Evolutionary conservation across 2,888 invertebrate genomes (phyloP).

Genomic region (Drosophila kuntzei): DNA sequence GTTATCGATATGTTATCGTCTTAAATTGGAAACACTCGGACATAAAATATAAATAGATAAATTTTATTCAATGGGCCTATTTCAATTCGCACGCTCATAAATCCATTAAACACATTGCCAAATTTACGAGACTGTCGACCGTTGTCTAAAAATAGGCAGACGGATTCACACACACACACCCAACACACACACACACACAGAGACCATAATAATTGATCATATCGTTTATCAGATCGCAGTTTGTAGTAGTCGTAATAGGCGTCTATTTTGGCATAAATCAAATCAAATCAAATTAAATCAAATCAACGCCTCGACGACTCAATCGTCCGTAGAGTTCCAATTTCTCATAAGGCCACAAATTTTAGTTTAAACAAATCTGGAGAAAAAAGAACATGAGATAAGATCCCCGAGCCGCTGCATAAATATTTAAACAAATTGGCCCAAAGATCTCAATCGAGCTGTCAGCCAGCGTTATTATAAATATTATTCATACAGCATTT

Average conservation of each 20-base stretch:
- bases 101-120: constrained; percentile 43
- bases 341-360: constrained; percentile 40
- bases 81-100: constrained; percentile 37
- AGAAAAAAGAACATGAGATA: constrained; percentile 9
- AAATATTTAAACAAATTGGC: constrained; percentile 44
- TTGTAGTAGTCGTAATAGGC: constrained; percentile 12
- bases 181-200: neutral
- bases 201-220: constrained; percentile 40
- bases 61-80: constrained; percentile 19
- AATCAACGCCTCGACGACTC: constrained; percentile 47
- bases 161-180: neutral
- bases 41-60: constrained; percentile 21
- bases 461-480: constrained; percentile 9
- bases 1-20: constrained; percentile 8
- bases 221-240: constrained; percentile 27
- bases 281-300: constrained; percentile 36
- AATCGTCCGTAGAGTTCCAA: constrained; percentile 28
- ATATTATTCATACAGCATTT: constrained; percentile 19
- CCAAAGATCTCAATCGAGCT: constrained; percentile 5
- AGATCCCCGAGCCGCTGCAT: constrained; percentile 17
- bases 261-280: constrained; percentile 49
- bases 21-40: neutral
- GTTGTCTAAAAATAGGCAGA: constrained; percentile 17
- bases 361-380: constrained; percentile 33
- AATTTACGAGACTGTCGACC: constrained; percentile 16